Base-by-base conservation (phyloP, 2,797 vertebrate genomes). In the Pipistrellus pipistrellus region DNA sequence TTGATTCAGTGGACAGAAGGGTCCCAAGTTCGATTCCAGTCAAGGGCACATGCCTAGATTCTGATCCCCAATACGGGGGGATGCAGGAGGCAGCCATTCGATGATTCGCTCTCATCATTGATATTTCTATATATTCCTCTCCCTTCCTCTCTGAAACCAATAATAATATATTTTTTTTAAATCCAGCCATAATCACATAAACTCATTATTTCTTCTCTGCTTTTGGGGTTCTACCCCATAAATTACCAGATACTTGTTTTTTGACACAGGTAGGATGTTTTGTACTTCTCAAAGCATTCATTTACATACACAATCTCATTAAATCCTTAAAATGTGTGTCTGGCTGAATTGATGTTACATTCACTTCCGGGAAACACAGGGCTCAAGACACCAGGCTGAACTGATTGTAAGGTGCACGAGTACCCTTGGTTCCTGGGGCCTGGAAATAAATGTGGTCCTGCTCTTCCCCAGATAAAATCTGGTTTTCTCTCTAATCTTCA, bases 211-310 rank as follows among this genome's bases (percentile, higher is more conserved):
- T 84, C 78, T 72, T 51, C 62, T n/a, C 18, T 51, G 48, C 27
- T 66, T 87, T 71, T 55, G 25, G 25, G 15, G 44, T n/a, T 88
- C 92, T 46, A 57, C 32, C 32, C 30, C 84, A 76, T 53, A 72
- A 84, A 44, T 55, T 57, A 51, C 21, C 15, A 0, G 35, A 27
- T 51, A 48, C 15, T 66, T 94, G 27, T 15, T 81, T 66, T 59
- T 85, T 59, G n/a, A 90, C 55, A 88, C 8, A 64, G 66, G n/a
- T 51, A 88, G 88, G 81, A 86, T 55, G 73, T 75, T 57, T 62
- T 78, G 25, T 32, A 51, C 68, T 87, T 91, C 69, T 73, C 77
- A 73, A 92, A 84, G 59, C 57, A 59, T 88, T 85, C 75, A 30
- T 66, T 38, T 77, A 62, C 27, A 72, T 21, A 41, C 17, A 69